Evolutionary conservation across 2,888 invertebrate species (phyloP).

Genomic region (Drosophila macrothrix): DNA sequence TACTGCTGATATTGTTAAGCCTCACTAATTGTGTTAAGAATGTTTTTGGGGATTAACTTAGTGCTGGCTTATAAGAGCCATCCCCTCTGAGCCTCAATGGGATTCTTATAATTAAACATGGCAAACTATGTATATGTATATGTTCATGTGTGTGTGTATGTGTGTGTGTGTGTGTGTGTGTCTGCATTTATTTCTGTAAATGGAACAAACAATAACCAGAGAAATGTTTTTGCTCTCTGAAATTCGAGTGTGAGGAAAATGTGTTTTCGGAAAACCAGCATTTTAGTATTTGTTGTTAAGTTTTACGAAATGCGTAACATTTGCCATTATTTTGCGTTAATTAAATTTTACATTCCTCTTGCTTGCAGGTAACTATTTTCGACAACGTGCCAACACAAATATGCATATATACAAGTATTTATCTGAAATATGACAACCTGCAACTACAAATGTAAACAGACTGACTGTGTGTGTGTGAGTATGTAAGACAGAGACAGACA

Average conservation of each 20-base stretch:
- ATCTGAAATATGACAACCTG: neutral
- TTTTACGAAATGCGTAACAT: constrained; percentile 17
- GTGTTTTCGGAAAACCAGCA: neutral
- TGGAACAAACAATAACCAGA: neutral
- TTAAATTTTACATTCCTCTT: constrained; percentile 24
- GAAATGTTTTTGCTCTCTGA: neutral
- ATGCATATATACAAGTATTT: no score
- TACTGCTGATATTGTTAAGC: neutral
- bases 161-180: neutral
- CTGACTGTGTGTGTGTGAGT: neutral
- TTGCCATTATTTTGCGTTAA: constrained; percentile 24
- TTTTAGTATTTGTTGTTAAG: neutral
- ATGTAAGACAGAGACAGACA: neutral
- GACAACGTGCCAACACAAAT: neutral
- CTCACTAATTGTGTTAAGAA: constrained; percentile 5
- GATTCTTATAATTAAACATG: constrained; percentile 17
- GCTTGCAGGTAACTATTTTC: constrained; percentile 58
- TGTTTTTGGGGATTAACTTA: constrained; percentile 19
- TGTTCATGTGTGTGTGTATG: no score
- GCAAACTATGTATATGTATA: neutral
- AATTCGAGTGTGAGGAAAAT: constrained; percentile 12
- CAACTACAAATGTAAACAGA: neutral
- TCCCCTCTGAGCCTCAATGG: neutral
- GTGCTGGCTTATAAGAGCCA: neutral
- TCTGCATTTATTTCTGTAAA: neutral